These are phyloP conservation scores for Bombus sylvicola DNA, from an alignment of 1,140 invertebrate genomes.

Conservation along the genomic window DNA sequence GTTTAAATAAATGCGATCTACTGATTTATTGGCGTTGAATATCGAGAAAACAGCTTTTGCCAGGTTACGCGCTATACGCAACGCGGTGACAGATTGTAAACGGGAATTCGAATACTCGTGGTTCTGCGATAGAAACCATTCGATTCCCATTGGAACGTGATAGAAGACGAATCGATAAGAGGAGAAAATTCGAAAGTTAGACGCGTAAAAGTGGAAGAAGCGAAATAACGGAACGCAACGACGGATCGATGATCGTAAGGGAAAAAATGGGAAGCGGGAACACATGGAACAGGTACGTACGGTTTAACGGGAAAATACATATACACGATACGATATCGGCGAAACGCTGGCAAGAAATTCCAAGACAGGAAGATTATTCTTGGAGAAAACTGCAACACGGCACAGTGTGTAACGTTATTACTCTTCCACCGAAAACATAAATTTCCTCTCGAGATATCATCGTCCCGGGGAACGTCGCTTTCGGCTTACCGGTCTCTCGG, in stretches of 20 bases:
- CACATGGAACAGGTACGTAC: background rate
- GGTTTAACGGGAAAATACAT: slow-evolving; percentile 1
- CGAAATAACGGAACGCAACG: too few species aligned
- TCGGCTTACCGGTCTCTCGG: background rate
- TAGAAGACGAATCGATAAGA: background rate
- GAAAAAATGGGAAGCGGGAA: background rate
- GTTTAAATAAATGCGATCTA: background rate
- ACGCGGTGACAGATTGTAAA: background rate
- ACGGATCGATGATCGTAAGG: background rate
- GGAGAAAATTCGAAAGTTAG: too few species aligned
- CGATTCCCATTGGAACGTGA: background rate
- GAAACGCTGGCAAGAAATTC: slow-evolving; percentile 1
- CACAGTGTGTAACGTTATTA: slow-evolving; percentile 27
- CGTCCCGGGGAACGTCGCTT: slow-evolving; percentile 1
- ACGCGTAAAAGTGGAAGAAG: too few species aligned
- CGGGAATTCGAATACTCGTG: background rate
- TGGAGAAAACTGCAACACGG: slow-evolving; percentile 8
- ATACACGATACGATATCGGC: background rate
- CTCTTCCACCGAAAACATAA: slow-evolving; percentile 35
- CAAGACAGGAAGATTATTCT: slow-evolving; percentile 44
- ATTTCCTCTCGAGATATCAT: slow-evolving; percentile 37
- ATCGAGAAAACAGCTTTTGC: background rate
- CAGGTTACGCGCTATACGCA: too few species aligned
- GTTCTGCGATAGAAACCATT: background rate
- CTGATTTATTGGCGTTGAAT: background rate